A percentile compares a stretch with the other conserved stretches of the same genome.
phyloP scores from a whole-genome alignment of 64 coral and sea anemone species.

The Montipora foliosa region DNA sequence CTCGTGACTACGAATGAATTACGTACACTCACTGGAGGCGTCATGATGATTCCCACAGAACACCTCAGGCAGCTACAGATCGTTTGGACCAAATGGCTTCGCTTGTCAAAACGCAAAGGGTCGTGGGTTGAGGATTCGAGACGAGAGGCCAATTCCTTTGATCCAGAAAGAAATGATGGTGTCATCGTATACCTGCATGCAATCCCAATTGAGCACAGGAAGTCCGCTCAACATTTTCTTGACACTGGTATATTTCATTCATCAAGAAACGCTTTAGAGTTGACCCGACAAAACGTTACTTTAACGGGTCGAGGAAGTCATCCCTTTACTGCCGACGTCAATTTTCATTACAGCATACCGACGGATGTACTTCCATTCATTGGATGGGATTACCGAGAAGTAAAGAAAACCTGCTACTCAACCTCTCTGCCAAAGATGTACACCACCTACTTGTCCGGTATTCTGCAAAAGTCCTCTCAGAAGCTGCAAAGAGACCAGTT shows the following conservation, averaged over 20 bases:
- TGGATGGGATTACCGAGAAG: constrained; percentile 45
- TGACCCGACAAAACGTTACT: constrained; percentile 26
- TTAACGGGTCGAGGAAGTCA: constrained; percentile 21
- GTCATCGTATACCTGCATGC: neutral
- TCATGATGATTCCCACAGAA: constrained; percentile 6
- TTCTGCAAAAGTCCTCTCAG: neutral
- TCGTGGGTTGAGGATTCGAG: neutral
- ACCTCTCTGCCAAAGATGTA: constrained; percentile 12
- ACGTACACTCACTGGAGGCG: neutral
- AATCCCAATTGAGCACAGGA: constrained; percentile 39
- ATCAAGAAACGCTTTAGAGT: neutral
- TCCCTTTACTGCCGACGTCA: no score
- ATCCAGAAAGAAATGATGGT: neutral
- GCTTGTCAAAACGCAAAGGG: neutral
- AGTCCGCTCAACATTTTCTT: constrained; percentile 19
- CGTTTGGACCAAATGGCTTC: constrained; percentile 49
- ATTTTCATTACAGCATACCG: constrained; percentile 24
- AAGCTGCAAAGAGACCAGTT: neutral
- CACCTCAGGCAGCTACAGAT: constrained; percentile 6
- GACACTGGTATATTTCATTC: neutral
- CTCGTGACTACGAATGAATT: constrained; percentile 1
- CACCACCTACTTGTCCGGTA: constrained; percentile 20
- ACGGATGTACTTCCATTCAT: constrained; percentile 51
- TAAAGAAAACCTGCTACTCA: neutral
- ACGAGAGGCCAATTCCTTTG: neutral